Conservation (phyloP, 2,888 invertebrate species). For the Deroplatys truncata region DNA sequence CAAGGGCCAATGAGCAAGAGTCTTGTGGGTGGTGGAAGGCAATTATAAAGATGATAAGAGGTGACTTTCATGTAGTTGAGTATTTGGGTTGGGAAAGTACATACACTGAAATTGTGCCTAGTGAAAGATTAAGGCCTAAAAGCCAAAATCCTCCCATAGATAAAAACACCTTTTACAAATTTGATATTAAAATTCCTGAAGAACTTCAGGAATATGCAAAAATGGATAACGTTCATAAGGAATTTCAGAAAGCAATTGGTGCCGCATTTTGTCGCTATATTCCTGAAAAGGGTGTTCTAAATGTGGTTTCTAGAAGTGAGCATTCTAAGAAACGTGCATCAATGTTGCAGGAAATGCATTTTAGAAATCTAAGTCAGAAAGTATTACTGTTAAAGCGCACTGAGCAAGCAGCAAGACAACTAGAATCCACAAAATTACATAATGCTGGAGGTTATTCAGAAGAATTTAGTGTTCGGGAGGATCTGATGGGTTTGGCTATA, state of each 20-base stretch:
- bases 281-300: slow-evolving; percentile 76
- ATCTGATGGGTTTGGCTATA: slow-evolving; percentile 97
- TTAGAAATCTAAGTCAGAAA: slow-evolving; percentile 61
- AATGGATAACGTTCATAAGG: slow-evolving; percentile 87
- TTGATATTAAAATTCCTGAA: slow-evolving; percentile 90
- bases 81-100: slow-evolving; percentile 87
- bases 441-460: slow-evolving; percentile 86
- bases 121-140: slow-evolving; percentile 81
- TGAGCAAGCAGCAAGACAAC: slow-evolving; percentile 92
- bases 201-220: slow-evolving; percentile 90
- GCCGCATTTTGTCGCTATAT: slow-evolving; percentile 87
- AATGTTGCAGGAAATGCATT: slow-evolving; percentile 96
- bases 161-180: slow-evolving; percentile 84
- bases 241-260: slow-evolving; percentile 90
- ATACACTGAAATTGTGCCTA: slow-evolving; percentile 89
- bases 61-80: slow-evolving; percentile 90
- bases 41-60: slow-evolving; percentile 90
- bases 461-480: slow-evolving; percentile 92
- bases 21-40: slow-evolving; percentile 96
- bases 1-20: slow-evolving; percentile 84
- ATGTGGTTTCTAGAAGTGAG: slow-evolving; percentile 79
- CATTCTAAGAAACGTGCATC: slow-evolving; percentile 76
- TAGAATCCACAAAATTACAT: slow-evolving; percentile 87
- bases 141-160: slow-evolving; percentile 85
- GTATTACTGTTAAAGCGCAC: slow-evolving; percentile 86